Conservation (phyloP, 2,113 vertebrate species). For the Lophotis ruficrista region DNA sequence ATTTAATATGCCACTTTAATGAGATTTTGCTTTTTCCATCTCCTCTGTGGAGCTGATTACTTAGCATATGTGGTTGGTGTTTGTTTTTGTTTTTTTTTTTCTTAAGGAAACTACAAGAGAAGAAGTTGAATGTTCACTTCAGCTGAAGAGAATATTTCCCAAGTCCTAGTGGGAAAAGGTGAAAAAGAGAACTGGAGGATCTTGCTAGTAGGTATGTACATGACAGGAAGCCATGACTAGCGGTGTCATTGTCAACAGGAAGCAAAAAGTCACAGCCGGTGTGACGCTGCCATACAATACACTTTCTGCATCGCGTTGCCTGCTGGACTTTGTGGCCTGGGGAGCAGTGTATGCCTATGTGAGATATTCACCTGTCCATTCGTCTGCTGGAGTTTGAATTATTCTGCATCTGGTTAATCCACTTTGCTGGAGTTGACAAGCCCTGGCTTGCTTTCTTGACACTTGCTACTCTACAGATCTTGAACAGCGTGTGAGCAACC, state of each 20-base stretch:
- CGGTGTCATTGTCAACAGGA: constrained; percentile 38
- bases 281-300: background rate
- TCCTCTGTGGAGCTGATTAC: constrained; percentile 33
- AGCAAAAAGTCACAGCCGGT: background rate
- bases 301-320: background rate
- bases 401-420: background rate
- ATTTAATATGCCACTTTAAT: constrained; percentile 37
- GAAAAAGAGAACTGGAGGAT: background rate
- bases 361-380: background rate
- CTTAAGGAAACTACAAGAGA: constrained; percentile 15
- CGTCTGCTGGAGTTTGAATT: background rate
- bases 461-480: background rate
- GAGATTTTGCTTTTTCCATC: constrained; percentile 53
- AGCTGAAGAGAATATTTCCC: constrained; percentile 10
- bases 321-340: background rate
- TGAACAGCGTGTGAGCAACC: background rate
- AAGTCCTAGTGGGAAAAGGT: background rate
- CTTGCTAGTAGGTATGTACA: background rate
- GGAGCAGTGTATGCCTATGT: background rate
- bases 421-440: background rate
- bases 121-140: constrained; percentile 24
- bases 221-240: constrained; percentile 47
- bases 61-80: background rate
- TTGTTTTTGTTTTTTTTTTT: background rate
- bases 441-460: background rate